A percentile compares a stretch with the other conserved stretches of the same genome.
Evolutionary conservation across 2,797 vertebrate genomes (phyloP).

Genomic region (Echiichthys vipera): DNA sequence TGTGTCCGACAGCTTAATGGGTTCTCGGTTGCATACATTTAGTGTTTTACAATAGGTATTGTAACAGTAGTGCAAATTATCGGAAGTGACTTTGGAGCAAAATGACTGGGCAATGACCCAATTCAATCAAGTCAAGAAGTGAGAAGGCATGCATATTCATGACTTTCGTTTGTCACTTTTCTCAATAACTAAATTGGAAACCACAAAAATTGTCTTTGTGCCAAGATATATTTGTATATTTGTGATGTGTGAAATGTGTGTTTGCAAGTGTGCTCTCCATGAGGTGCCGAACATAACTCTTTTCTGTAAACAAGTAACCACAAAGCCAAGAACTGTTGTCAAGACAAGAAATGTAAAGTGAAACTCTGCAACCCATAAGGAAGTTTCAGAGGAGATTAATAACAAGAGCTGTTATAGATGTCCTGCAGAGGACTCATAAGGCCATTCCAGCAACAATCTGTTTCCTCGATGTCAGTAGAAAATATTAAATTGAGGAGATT

Average conservation of each 20-base stretch:
- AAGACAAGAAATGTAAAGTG: conserved; percentile 47
- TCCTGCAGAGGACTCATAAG: conserved; percentile 65
- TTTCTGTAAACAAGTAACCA: conserved; percentile 52
- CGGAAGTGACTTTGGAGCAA: conserved; percentile 41
- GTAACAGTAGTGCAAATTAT: conserved; percentile 16
- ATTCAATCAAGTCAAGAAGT: conserved; percentile 69
- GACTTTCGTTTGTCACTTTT: conserved; percentile 53
- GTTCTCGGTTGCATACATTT: conserved; percentile 4
- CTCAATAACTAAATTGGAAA: conserved; percentile 43
- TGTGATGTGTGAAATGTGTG: too few relatives aligned
- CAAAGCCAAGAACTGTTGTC: conserved; percentile 44
- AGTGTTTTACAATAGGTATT: conserved; percentile 20
- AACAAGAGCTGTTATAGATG: conserved; percentile 65
- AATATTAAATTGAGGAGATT: conserved; percentile 75
- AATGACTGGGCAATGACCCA: conserved; percentile 61
- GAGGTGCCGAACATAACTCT: conserved; percentile 26
- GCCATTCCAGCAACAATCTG: conserved; percentile 71
- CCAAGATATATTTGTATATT: conserved; percentile 50
- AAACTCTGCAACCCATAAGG: conserved; percentile 55
- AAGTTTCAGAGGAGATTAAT: conserved; percentile 79
- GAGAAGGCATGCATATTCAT: conserved; percentile 65
- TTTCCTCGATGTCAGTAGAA: conserved; percentile 74
- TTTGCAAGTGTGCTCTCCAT: conserved; percentile 51
- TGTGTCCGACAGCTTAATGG: conserved; percentile 9
- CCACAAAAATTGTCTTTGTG: conserved; percentile 52